A percentile compares a stretch with the other conserved stretches of the same genome.
Conservation (phyloP, 2,113 vertebrate genomes). For the Equus przewalskii region DNA sequence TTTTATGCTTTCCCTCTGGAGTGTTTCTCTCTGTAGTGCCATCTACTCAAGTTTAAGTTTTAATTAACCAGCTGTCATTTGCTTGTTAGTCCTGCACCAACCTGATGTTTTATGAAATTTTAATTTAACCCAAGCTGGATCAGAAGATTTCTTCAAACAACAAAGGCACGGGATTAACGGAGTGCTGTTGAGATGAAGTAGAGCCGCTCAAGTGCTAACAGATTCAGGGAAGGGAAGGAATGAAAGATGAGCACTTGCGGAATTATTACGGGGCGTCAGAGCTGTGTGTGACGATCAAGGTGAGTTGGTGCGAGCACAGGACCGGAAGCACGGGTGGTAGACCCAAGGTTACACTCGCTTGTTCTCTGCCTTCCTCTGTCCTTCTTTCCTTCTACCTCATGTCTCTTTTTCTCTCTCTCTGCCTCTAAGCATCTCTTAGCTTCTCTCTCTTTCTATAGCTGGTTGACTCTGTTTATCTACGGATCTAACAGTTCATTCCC, state of each 20-base stretch:
- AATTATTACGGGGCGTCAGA: rapidly evolving
- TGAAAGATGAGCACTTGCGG: rapidly evolving
- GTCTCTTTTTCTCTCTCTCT: not conserved
- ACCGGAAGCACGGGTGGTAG: rapidly evolving
- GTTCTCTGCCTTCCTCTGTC: rapidly evolving
- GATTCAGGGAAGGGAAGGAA: not conserved
- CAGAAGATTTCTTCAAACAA: not conserved
- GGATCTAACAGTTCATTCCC: not conserved
- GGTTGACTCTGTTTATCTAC: not conserved
- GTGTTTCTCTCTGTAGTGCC: not conserved
- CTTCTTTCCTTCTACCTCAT: not conserved
- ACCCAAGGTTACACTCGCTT: rapidly evolving
- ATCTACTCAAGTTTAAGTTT: not conserved
- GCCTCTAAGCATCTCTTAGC: not conserved
- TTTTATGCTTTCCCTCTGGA: not conserved
- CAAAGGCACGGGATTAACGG: not conserved
- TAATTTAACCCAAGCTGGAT: not conserved
- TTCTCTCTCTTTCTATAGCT: rapidly evolving
- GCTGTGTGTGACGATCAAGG: rapidly evolving
- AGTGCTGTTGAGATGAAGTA: rapidly evolving
- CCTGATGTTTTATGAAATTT: conserved; percentile 26
- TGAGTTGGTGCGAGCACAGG: rapidly evolving
- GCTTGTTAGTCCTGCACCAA: conserved; percentile 31
- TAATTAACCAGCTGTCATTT: conserved; percentile 57
- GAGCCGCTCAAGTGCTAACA: rapidly evolving